Percentiles rank a stretch among this genome's conserved stretches.
Conservation (phyloP, 2,113 vertebrate species). For the Anoura caudifer region DNA sequence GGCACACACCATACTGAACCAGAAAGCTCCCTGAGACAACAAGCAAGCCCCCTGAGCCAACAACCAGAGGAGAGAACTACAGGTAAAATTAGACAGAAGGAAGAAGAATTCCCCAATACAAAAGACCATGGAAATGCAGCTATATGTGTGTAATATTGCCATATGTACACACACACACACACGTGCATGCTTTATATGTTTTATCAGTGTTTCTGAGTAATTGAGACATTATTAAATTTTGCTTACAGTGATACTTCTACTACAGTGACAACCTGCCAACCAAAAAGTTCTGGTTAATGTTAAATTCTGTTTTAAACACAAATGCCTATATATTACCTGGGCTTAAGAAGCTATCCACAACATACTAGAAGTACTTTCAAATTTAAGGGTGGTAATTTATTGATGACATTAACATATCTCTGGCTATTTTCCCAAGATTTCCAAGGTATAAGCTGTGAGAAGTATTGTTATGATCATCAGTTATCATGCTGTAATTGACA, state of each 20-base stretch:
- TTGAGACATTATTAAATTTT: background rate
- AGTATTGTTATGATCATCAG: background rate
- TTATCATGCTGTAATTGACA: background rate
- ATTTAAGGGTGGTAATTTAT: background rate
- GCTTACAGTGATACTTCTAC: background rate
- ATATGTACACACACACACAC: rapidly evolving
- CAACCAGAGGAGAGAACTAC: background rate
- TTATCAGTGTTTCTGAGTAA: background rate
- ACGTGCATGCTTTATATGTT: background rate
- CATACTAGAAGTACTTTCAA: background rate
- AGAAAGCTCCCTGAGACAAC: background rate
- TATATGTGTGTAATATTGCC: background rate
- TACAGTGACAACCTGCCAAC: background rate
- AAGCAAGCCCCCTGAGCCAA: background rate
- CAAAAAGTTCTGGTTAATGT: background rate
- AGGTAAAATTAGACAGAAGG: background rate
- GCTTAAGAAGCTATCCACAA: background rate
- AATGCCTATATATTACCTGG: background rate
- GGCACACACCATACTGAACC: rapidly evolving
- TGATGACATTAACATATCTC: slow-evolving; percentile 5
- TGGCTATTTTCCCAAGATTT: slow-evolving; percentile 3
- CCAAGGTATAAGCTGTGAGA: background rate
- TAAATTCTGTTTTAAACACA: slow-evolving; percentile 2
- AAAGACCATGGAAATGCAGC: background rate
- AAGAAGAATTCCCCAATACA: background rate